Base-by-base conservation (phyloP, 2,888 invertebrate species). In the Drosophila mimica region DNA sequence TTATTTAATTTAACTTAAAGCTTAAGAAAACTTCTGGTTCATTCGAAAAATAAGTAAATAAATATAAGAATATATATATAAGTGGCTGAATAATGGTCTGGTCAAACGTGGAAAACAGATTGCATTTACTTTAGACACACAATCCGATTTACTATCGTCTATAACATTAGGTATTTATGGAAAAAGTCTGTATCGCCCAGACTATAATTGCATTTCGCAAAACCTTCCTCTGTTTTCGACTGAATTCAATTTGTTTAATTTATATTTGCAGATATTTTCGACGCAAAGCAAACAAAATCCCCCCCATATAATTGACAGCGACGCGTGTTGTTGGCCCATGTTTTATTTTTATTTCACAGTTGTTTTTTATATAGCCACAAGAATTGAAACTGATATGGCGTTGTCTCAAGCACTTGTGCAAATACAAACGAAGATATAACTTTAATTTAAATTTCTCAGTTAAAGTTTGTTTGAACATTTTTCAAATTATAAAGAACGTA, bases 401-500 rank as follows among this genome's bases (percentile, higher is more conserved):
- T 58, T 54, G 57, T 51, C 54, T 3, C 1, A 25, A 48, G 58
- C 76, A 76, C 69, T 77, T 77, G 76, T 76, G 69, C 58, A 76
- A 77, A 77, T 77, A 43, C 63, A 64, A 61, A 57, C 38, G 68
- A 38, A 31, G 61, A 54, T 34, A 53, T 48, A 51, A 53, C 43
- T 54, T 71, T 5, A 62, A 51, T 56, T 60, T 25, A 11, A 33
- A 20, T n/a, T 28, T 59, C 53, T 43, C 11, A 6, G 13, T 25
- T 56, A 11, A 30, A 31, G 34, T 54, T 43, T 58, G 46, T 57
- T 63, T 67, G 31, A 70, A 49, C 68, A 65, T 54, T 69, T 80
- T 85, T 82, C 64, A 59, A 74, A 85, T 75, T 60, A 66, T 2
- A 43, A 67, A 51, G 43, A 30, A 43, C 40, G 40, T 8, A 28